Evolutionary conservation across 92 coral and sea anemone species (phyloP).

Genomic region (Phenganax marumi): DNA sequence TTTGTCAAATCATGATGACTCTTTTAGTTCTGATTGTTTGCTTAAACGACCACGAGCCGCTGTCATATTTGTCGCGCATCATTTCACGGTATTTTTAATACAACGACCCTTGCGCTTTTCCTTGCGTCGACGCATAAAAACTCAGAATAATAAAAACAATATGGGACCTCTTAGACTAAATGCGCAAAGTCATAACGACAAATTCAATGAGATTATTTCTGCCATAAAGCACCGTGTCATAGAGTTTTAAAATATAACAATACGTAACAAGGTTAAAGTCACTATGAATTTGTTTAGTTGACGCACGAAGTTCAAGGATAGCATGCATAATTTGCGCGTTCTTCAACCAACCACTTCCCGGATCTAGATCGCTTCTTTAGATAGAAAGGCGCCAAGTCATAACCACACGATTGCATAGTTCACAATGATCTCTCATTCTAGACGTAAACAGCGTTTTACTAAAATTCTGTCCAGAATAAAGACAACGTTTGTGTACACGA

Average conservation of each 20-base stretch:
- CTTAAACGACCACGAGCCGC: constrained; percentile 20
- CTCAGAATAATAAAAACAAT: background rate
- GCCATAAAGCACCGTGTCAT: too few species aligned
- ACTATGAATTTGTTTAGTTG: background rate
- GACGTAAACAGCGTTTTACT: too few species aligned
- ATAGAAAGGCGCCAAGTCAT: background rate
- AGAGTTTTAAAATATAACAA: too few species aligned
- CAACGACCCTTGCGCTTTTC: background rate
- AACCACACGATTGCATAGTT: background rate
- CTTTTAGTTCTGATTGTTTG: background rate
- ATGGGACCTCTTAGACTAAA: background rate
- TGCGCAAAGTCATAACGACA: too few species aligned
- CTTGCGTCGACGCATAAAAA: constrained; percentile 6
- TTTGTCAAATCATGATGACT: background rate
- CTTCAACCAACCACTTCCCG: constrained; percentile 16
- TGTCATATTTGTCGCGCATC: constrained; percentile 29
- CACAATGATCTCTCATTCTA: too few species aligned
- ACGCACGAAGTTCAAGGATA: constrained; percentile 12
- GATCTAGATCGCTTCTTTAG: background rate
- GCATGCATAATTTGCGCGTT: background rate
- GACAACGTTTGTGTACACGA: too few species aligned
- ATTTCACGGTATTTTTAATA: background rate
- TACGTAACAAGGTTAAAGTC: too few species aligned
- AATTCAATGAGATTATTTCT: too few species aligned
- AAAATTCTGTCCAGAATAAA: too few species aligned